Percentiles rank a stretch among this genome's conserved stretches.
These are phyloP conservation scores for Axea sp. DNA, from an alignment of 2,888 invertebrate genomes.

Conservation along the genomic window DNA sequence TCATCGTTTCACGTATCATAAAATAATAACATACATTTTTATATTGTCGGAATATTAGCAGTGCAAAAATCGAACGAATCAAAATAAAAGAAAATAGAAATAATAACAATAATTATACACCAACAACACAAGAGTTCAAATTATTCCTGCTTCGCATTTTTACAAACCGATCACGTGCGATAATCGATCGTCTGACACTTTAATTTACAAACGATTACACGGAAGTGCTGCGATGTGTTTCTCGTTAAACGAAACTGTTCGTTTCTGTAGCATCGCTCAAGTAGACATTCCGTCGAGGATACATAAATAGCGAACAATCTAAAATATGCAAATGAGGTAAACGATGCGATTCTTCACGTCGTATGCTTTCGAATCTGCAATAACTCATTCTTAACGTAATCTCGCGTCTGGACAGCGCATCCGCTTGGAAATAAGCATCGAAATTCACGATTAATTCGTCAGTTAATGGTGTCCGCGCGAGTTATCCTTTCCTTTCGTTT, in stretches of 20 bases:
- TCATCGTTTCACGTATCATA: not conserved
- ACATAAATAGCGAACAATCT: slow-evolving; percentile 24
- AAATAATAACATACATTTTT: slow-evolving; percentile 5
- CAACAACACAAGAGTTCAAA: not conserved
- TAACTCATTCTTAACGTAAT: slow-evolving; percentile 35
- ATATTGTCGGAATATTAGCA: slow-evolving; percentile 15
- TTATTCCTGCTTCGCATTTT: not conserved
- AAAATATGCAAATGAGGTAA: slow-evolving; percentile 43
- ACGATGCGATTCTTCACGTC: slow-evolving; percentile 32
- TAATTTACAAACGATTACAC: slow-evolving; percentile 32
- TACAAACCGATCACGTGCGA: not conserved
- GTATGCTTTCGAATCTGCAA: slow-evolving; percentile 20
- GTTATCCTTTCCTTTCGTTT: slow-evolving; percentile 2
- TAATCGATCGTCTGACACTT: slow-evolving; percentile 19
- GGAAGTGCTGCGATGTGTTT: slow-evolving; percentile 18
- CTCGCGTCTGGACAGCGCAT: slow-evolving; percentile 14
- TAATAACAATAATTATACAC: slow-evolving; percentile 22
- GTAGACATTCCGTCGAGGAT: not conserved
- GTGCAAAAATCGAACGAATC: slow-evolving; percentile 1
- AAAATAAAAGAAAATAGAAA: slow-evolving; percentile 9
- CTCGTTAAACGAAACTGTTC: slow-evolving; percentile 14
- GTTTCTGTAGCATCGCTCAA: not conserved
- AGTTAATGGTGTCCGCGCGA: slow-evolving; percentile 34
- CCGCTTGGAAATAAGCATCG: slow-evolving; percentile 27
- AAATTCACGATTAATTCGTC: slow-evolving; percentile 57